These are phyloP conservation scores for Sarcophaga subvicina DNA, from an alignment of 2,888 invertebrate genomes.

Conservation along the genomic window DNA sequence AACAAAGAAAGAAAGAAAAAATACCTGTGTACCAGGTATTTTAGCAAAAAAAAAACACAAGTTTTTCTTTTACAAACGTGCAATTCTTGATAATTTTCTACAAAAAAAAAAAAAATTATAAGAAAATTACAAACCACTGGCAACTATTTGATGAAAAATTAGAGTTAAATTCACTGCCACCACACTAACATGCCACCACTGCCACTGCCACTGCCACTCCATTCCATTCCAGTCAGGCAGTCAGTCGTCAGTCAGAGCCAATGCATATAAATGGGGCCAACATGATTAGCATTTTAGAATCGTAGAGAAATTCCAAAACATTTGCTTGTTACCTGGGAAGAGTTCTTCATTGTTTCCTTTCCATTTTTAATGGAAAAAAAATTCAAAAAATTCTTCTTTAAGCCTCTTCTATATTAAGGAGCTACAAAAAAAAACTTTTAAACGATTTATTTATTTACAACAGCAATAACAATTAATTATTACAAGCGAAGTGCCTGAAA, in stretches of 20 bases:
- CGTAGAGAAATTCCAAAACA: constrained; percentile 30
- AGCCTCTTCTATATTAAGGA: no score
- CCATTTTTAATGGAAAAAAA: no score
- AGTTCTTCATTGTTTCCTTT: neutral
- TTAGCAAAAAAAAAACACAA: neutral
- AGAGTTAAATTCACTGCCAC: constrained; percentile 23
- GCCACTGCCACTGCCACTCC: no score
- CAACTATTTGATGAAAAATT: constrained; percentile 1
- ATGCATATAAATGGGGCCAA: neutral
- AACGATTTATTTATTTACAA: no score
- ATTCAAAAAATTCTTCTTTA: no score
- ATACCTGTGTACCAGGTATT: no score
- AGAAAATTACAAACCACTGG: constrained; percentile 30
- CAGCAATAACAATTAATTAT: no score
- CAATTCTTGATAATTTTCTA: constrained; percentile 63
- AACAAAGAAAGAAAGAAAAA: no score
- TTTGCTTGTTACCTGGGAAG: neutral
- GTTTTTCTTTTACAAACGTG: constrained; percentile 55
- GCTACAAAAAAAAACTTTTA: no score
- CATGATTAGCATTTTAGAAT: constrained; percentile 61
- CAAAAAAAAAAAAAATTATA: constrained; percentile 19
- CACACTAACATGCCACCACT: neutral
- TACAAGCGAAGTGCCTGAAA: no score
- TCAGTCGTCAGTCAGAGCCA: neutral
- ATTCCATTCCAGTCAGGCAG: no score